Evolutionary conservation across 2,888 invertebrate genomes (phyloP).

Genomic region (Microctonus hyperodae): DNA sequence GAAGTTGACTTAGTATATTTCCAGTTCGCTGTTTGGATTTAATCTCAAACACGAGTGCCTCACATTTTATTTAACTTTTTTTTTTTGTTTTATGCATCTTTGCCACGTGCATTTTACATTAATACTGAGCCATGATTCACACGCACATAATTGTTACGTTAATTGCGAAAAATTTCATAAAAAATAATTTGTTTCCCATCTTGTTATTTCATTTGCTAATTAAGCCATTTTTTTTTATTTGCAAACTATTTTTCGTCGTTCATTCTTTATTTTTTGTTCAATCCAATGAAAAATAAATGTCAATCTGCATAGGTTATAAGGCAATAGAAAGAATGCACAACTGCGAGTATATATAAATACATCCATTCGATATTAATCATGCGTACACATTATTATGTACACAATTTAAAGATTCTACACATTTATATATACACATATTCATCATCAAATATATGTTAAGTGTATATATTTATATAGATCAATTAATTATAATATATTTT

Average conservation of each 20-base stretch:
- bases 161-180: constrained; percentile 1
- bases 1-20: background rate
- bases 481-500: no score
- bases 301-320: background rate
- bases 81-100: background rate
- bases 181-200: background rate
- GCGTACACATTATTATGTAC: constrained; percentile 25
- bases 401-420: constrained; percentile 23
- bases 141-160: background rate
- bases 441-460: background rate
- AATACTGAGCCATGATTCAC: constrained; percentile 20
- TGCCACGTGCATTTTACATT: constrained; percentile 20
- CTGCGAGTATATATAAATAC: constrained; percentile 32
- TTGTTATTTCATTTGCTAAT: background rate
- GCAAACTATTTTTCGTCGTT: background rate
- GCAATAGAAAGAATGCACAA: constrained; percentile 29
- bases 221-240: background rate
- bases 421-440: constrained; percentile 19
- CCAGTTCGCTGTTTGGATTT: background rate
- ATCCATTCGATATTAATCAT: constrained; percentile 31
- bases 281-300: constrained; percentile 10
- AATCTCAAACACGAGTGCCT: constrained; percentile 14
- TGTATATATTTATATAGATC: background rate
- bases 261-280: background rate
- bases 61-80: background rate